Conservation (phyloP, 92 coral and sea anemone species). For the Zoanthus sociatus region DNA sequence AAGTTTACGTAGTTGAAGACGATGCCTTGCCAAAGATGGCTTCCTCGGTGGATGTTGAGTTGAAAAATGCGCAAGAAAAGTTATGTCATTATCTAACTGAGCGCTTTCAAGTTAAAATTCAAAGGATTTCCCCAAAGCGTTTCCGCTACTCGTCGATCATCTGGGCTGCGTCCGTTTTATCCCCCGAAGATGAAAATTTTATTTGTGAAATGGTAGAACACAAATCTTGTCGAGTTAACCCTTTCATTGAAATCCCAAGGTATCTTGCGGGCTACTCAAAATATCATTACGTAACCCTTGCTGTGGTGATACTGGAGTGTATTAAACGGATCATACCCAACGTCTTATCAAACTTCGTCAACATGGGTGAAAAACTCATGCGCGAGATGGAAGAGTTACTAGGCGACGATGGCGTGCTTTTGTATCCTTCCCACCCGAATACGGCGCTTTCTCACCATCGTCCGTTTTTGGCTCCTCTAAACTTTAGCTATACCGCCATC, state of each 20-base stretch:
- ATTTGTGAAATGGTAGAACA: slow-evolving; percentile 64
- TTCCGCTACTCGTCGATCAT: slow-evolving; percentile 80
- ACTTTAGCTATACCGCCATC: slow-evolving; percentile 83
- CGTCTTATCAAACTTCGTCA: slow-evolving; percentile 71
- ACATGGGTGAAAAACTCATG: slow-evolving; percentile 75
- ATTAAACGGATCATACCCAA: slow-evolving; percentile 64
- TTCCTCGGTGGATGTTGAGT: slow-evolving; percentile 66
- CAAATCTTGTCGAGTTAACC: slow-evolving; percentile 67
- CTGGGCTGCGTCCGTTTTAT: slow-evolving; percentile 77
- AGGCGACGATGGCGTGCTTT: slow-evolving; percentile 75
- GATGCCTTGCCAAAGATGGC: slow-evolving; percentile 69
- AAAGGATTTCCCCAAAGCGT: slow-evolving; percentile 56
- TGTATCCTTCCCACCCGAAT: slow-evolving; percentile 80
- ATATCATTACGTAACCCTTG: slow-evolving; percentile 79
- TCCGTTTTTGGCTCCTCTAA: slow-evolving; percentile 74
- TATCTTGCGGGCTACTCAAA: slow-evolving; percentile 78
- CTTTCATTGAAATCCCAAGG: slow-evolving; percentile 78
- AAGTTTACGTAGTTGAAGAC: slow-evolving; percentile 67
- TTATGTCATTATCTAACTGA: slow-evolving; percentile 56
- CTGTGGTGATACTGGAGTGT: slow-evolving; percentile 74
- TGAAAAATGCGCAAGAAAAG: slow-evolving; percentile 54
- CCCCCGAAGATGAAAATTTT: slow-evolving; percentile 69
- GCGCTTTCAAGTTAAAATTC: slow-evolving; percentile 58
- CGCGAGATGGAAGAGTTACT: slow-evolving; percentile 77
- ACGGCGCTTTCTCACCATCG: slow-evolving; percentile 79